Evolutionary conservation across 2,113 vertebrate species (phyloP).

Genomic region (Carassius auratus): DNA sequence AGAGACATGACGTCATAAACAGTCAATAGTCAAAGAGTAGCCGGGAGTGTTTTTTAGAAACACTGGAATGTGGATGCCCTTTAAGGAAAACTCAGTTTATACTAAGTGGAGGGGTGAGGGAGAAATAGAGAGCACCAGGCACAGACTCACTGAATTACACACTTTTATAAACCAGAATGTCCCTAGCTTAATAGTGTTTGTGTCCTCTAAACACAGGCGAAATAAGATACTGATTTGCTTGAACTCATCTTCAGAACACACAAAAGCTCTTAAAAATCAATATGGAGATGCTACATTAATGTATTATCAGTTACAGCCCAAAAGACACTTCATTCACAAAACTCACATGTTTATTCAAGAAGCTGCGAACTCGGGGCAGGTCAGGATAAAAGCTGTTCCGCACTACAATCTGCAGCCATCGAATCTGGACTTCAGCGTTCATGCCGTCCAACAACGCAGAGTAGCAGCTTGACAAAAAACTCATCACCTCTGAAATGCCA

Average conservation of each 20-base stretch:
- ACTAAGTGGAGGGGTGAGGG: not conserved
- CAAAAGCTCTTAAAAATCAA: not conserved
- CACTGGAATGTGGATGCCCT: conserved; percentile 13
- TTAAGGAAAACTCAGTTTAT: not conserved
- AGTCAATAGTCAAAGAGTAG: conserved; percentile 14
- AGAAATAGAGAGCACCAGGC: not conserved
- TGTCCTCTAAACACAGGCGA: not conserved
- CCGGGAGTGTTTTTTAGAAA: not conserved
- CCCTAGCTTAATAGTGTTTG: not conserved
- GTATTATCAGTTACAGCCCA: not conserved
- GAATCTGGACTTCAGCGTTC: conserved; percentile 94
- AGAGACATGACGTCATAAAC: not conserved
- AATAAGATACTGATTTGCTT: not conserved
- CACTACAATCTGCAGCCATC: conserved; percentile 94
- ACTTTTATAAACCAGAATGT: not conserved
- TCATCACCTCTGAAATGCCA: conserved; percentile 83
- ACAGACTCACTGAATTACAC: not conserved
- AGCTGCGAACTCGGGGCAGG: conserved; percentile 87
- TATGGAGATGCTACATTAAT: not conserved
- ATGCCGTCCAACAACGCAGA: conserved; percentile 87
- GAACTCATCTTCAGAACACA: not conserved
- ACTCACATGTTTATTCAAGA: conserved; percentile 93
- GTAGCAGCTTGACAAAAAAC: conserved; percentile 84
- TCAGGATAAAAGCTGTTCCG: conserved; percentile 90
- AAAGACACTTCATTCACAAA: not conserved